phyloP scores from a whole-genome alignment of 2,888 invertebrate genomes.

The Rambutsinella grinnellia region DNA sequence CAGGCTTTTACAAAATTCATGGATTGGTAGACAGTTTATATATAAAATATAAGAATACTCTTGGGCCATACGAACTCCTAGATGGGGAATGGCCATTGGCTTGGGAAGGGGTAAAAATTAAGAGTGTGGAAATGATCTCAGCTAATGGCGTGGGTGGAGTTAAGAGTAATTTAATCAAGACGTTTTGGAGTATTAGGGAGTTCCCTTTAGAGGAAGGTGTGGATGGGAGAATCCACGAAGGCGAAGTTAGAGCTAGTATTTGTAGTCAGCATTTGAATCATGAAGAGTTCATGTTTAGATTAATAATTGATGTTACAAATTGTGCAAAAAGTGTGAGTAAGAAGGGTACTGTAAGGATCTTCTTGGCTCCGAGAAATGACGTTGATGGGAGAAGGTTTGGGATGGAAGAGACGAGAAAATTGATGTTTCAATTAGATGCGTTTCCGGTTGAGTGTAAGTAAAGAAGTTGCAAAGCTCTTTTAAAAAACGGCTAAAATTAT shows the following conservation, averaged over 20 bases:
- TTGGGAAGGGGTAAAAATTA: slow-evolving; percentile 44
- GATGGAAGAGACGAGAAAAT: slow-evolving; percentile 18
- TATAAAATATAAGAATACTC: slow-evolving; percentile 80
- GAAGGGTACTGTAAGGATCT: slow-evolving; percentile 26
- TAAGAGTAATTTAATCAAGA: slow-evolving; percentile 32
- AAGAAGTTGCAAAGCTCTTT: neutral
- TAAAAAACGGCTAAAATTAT: too few species aligned
- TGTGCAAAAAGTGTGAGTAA: neutral
- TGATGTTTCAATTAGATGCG: slow-evolving; percentile 33
- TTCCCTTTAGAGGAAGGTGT: slow-evolving; percentile 35
- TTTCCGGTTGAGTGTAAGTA: too few species aligned
- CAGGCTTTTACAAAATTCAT: slow-evolving; percentile 89
- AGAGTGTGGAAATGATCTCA: slow-evolving; percentile 13
- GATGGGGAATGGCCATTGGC: slow-evolving; percentile 46
- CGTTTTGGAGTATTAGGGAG: slow-evolving; percentile 25
- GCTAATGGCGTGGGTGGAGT: neutral
- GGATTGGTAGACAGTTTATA: slow-evolving; percentile 83
- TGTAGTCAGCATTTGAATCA: slow-evolving; percentile 47
- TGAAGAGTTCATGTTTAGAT: slow-evolving; percentile 28
- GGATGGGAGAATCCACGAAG: slow-evolving; percentile 34
- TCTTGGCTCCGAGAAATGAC: slow-evolving; percentile 36
- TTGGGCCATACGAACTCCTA: slow-evolving; percentile 75
- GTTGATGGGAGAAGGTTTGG: slow-evolving; percentile 12
- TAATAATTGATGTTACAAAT: slow-evolving; percentile 13
- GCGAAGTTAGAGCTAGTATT: slow-evolving; percentile 21